Conservation (phyloP, 2,113 vertebrate species). For the Propithecus coquereli region DNA sequence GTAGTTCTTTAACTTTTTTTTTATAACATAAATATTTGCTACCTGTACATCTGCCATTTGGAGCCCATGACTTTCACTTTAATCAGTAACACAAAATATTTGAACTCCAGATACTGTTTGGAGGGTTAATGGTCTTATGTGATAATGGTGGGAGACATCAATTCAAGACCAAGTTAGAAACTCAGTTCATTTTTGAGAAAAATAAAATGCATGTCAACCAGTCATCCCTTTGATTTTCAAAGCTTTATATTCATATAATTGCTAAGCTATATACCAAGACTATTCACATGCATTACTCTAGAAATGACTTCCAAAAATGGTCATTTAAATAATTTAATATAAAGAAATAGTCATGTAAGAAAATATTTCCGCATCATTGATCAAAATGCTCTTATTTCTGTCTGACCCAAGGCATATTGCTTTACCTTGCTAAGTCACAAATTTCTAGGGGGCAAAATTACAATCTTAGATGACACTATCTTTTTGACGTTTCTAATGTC, state of each 20-base stretch:
- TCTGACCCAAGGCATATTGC: background rate
- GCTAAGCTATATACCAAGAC: background rate
- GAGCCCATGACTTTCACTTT: background rate
- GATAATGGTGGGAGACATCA: background rate
- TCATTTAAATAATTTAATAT: conserved; percentile 13
- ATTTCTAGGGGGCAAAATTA: background rate
- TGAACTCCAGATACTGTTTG: background rate
- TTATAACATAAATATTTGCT: background rate
- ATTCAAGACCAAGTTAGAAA: background rate
- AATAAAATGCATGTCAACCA: background rate
- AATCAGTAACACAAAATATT: background rate
- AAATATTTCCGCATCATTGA: background rate
- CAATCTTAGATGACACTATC: background rate
- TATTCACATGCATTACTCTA: background rate
- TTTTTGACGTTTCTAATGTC: background rate
- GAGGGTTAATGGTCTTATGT: background rate
- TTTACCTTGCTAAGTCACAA: background rate
- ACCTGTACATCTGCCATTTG: background rate
- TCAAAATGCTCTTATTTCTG: background rate
- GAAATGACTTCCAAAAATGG: background rate
- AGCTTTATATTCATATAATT: background rate
- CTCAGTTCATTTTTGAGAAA: conserved; percentile 19
- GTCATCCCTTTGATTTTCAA: background rate
- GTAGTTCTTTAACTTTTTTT: background rate
- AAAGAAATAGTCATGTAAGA: background rate